Conservation (phyloP, 2,888 invertebrate species). For the Spatulosminthurus flaviceps region DNA sequence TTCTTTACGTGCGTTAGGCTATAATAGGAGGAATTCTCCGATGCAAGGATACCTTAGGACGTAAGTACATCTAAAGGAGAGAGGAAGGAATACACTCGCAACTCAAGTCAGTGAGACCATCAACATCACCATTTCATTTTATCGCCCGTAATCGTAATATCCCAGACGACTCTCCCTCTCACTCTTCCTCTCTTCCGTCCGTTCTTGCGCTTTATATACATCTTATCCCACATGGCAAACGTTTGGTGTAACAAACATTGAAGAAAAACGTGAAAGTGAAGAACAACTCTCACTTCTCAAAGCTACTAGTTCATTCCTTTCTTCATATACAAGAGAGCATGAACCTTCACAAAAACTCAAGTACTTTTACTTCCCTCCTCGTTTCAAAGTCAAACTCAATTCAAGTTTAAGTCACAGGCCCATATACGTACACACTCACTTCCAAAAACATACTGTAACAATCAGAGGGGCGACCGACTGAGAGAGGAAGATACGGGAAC, state of each 20-base stretch:
- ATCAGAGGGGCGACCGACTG: too few species aligned
- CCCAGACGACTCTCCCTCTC: slow-evolving; percentile 1
- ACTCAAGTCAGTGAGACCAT: slow-evolving; percentile 47
- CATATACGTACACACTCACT: background rate
- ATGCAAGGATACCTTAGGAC: too few species aligned
- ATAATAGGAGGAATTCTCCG: too few species aligned
- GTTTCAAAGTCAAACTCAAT: slow-evolving; percentile 25
- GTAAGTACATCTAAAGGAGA: background rate
- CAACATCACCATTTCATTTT: slow-evolving; percentile 59
- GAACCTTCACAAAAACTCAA: slow-evolving; percentile 20
- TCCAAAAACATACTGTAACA: background rate
- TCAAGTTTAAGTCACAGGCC: slow-evolving; percentile 30
- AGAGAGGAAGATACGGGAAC: background rate
- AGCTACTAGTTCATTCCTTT: background rate
- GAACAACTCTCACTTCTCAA: background rate
- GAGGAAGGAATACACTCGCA: slow-evolving; percentile 20
- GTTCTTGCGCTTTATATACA: background rate
- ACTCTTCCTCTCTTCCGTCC: background rate
- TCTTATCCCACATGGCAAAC: slow-evolving; percentile 5
- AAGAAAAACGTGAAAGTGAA: background rate
- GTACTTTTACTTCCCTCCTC: slow-evolving; percentile 5
- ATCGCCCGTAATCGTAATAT: slow-evolving; percentile 35
- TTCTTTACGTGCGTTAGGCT: too few species aligned
- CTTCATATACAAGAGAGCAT: background rate
- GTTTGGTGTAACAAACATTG: background rate